These are phyloP conservation scores for Herpetotheres cachinnans DNA, from an alignment of 2,113 vertebrate species.

Conservation along the genomic window DNA sequence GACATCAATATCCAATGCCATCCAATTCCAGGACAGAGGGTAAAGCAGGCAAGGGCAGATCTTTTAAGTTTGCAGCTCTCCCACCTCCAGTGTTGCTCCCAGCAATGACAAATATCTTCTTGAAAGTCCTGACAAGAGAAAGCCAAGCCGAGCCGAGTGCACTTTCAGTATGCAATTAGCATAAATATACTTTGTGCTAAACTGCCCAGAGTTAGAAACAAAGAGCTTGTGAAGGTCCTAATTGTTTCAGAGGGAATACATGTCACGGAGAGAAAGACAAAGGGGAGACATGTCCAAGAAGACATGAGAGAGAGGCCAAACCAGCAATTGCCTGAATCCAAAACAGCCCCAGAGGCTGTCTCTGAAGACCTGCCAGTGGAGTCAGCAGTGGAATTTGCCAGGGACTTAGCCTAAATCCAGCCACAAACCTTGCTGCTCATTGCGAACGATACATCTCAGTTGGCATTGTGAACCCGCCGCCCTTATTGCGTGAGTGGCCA, in stretches of 20 bases:
- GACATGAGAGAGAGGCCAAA: conserved; percentile 56
- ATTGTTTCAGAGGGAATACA: conserved; percentile 53
- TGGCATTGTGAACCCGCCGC: conserved; percentile 27
- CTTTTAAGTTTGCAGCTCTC: not conserved
- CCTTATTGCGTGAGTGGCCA: not conserved
- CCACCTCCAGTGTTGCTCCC: not conserved
- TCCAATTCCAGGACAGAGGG: not conserved
- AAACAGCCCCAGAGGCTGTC: conserved; percentile 32
- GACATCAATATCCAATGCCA: not conserved
- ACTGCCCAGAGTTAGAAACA: conserved; percentile 65
- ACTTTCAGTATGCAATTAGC: conserved; percentile 51
- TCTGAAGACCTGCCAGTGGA: conserved; percentile 63
- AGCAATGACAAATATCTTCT: not conserved
- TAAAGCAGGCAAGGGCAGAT: not conserved
- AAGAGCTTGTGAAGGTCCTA: conserved; percentile 50
- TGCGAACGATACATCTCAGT: not conserved
- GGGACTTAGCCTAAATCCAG: conserved; percentile 5
- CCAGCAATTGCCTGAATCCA: conserved; percentile 49
- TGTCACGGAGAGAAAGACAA: conserved; percentile 56
- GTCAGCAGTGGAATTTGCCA: conserved; percentile 45
- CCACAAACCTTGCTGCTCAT: not conserved
- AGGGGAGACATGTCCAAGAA: conserved; percentile 60
- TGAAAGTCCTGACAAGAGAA: not conserved
- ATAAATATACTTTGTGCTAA: conserved; percentile 55
- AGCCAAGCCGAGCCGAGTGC: not conserved